A percentile compares a stretch with the other conserved stretches of the same genome.
Conservation (phyloP, 2,797 vertebrate species). For the Phataginus tetradactyla region DNA sequence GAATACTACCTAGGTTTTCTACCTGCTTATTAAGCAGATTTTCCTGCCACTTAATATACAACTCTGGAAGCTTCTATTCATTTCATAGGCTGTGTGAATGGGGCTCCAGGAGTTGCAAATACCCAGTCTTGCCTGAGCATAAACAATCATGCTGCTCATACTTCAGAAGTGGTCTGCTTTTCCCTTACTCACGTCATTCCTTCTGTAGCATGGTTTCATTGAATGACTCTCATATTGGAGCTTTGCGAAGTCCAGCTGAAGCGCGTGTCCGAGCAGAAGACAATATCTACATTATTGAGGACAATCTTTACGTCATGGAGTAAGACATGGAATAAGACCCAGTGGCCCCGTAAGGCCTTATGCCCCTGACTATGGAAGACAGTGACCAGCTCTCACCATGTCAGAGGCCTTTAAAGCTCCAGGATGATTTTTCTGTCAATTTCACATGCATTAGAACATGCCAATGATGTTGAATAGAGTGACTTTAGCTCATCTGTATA, state of each 20-base stretch:
- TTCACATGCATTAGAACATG: neutral
- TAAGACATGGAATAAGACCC: neutral
- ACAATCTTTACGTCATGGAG: neutral
- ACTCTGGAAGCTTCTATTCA: neutral
- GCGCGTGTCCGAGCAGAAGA: neutral
- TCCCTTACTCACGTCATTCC: neutral
- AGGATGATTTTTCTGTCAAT: neutral
- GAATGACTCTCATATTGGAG: neutral
- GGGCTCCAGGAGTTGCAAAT: neutral
- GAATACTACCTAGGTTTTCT: neutral
- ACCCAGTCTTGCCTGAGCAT: neutral
- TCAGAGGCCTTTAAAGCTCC: neutral
- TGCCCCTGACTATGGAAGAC: neutral
- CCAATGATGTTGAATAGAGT: neutral
- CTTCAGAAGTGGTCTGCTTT: neutral
- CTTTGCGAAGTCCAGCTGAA: neutral
- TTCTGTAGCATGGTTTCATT: conserved; percentile 38
- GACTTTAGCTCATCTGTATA: neutral
- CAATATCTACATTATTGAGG: conserved; percentile 43
- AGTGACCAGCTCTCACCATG: neutral
- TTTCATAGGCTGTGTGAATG: neutral
- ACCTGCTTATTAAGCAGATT: neutral
- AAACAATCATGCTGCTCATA: neutral
- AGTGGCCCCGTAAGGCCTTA: neutral
- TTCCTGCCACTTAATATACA: neutral